These are phyloP conservation scores for Sycophila sp. DNA, from an alignment of 1,140 invertebrate species.

Conservation along the genomic window DNA sequence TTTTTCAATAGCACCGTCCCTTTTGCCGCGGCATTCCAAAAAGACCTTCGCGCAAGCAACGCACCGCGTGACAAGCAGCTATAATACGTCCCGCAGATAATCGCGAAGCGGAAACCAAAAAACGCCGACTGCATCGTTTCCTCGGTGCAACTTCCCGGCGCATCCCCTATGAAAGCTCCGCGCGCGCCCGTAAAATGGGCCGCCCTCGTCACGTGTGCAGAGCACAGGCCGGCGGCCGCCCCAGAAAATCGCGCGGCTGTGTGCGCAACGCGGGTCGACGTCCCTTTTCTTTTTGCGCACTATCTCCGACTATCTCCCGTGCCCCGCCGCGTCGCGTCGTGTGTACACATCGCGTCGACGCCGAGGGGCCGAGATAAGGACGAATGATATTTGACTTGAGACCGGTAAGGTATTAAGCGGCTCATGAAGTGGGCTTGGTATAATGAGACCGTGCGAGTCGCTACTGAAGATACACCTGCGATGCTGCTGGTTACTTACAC, in stretches of 20 bases:
- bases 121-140: too few relatives aligned
- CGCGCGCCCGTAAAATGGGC: too few relatives aligned
- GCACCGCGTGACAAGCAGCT: too few relatives aligned
- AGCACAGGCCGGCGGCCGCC: background rate
- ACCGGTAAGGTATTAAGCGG: background rate
- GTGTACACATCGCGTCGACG: background rate
- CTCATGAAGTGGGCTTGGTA: background rate
- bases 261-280: background rate
- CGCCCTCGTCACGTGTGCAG: background rate
- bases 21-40: too few relatives aligned
- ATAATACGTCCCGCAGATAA: too few relatives aligned
- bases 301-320: background rate
- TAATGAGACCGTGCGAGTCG: background rate
- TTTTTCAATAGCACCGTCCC: too few relatives aligned
- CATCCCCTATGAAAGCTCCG: too few relatives aligned
- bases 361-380: slow-evolving; percentile 9
- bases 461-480: background rate
- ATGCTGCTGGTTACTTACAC: too few relatives aligned
- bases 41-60: too few relatives aligned
- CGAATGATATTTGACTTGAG: slow-evolving; percentile 19
- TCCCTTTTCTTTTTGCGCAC: background rate
- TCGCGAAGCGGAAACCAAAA: too few relatives aligned
- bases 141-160: too few relatives aligned
- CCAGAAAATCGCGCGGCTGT: too few relatives aligned
- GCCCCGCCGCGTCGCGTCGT: background rate